Evolutionary conservation across 2,797 vertebrate genomes (phyloP).

Genomic region (Poeciliopsis infans): DNA sequence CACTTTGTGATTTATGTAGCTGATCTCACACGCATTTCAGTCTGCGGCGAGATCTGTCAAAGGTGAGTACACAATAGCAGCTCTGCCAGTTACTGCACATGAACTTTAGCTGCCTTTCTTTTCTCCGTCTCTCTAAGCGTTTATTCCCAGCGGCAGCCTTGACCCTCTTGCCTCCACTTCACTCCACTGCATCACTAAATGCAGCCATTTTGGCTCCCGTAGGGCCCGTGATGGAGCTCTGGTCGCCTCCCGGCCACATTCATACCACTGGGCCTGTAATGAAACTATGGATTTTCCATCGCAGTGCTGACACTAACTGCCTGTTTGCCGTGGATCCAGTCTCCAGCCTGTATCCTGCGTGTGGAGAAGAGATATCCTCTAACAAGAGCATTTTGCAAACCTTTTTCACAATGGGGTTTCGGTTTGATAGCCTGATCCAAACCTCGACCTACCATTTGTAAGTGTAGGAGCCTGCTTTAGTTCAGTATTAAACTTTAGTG

Average conservation of each 20-base stretch:
- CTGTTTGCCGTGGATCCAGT: conserved; percentile 68
- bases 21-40: conserved; percentile 20
- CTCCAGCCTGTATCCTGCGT: conserved; percentile 50
- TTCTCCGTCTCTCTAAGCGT: conserved; percentile 54
- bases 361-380: conserved; percentile 27
- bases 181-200: conserved; percentile 72
- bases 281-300: conserved; percentile 83
- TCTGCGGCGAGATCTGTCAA: conserved; percentile 22
- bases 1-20: conserved; percentile 21
- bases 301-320: conserved; percentile 69
- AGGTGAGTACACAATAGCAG: conserved; percentile 34
- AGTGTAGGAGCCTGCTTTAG: not conserved
- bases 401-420: conserved; percentile 33
- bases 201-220: conserved; percentile 77
- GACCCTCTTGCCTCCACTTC: conserved; percentile 73
- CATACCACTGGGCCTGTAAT: conserved; percentile 77
- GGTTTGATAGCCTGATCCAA: conserved; percentile 28
- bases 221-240: conserved; percentile 72
- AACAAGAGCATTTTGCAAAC: conserved; percentile 33
- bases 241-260: conserved; percentile 69
- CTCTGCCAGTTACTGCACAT: conserved; percentile 43
- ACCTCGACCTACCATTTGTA: conserved; percentile 5
- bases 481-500: not conserved
- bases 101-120: conserved; percentile 57
- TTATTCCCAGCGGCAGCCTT: conserved; percentile 71